phyloP scores from a whole-genome alignment of 2,113 vertebrate species.

The Struthio camelus region DNA sequence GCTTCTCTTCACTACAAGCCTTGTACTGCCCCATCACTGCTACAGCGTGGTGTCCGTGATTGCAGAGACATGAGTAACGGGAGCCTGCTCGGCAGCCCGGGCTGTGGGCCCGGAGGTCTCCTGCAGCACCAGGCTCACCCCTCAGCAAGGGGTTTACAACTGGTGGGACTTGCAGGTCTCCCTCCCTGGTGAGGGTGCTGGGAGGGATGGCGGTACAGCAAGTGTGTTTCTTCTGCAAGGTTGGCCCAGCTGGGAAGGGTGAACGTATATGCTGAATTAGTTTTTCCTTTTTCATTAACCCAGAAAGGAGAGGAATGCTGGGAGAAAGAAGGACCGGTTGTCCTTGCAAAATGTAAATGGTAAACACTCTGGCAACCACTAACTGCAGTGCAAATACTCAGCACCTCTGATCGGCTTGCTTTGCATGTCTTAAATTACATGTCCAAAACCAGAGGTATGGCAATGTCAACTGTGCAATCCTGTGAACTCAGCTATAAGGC shows the following conservation, averaged over 20 bases:
- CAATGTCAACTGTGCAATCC: not conserved
- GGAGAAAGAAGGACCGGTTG: rapidly evolving
- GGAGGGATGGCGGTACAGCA: not conserved
- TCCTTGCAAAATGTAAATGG: not conserved
- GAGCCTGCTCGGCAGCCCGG: not conserved
- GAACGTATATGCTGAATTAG: not conserved
- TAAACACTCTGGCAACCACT: rapidly evolving
- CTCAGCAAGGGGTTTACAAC: not conserved
- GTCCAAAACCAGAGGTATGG: not conserved
- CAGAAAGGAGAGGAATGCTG: not conserved
- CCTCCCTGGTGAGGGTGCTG: rapidly evolving
- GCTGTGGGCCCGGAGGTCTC: no score
- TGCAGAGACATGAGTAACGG: no score
- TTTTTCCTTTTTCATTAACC: not conserved
- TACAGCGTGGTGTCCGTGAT: not conserved
- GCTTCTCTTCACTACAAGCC: not conserved
- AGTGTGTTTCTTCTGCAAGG: rapidly evolving
- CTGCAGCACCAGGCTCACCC: not conserved
- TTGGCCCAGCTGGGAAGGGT: not conserved
- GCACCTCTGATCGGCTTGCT: rapidly evolving
- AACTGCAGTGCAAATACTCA: not conserved
- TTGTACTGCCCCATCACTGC: not conserved
- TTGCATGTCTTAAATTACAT: not conserved
- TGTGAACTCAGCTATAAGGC: not conserved
- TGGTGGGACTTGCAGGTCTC: no score